These are phyloP conservation scores for Leucozona laternaria DNA, from an alignment of 2,888 invertebrate genomes.

Conservation along the genomic window DNA sequence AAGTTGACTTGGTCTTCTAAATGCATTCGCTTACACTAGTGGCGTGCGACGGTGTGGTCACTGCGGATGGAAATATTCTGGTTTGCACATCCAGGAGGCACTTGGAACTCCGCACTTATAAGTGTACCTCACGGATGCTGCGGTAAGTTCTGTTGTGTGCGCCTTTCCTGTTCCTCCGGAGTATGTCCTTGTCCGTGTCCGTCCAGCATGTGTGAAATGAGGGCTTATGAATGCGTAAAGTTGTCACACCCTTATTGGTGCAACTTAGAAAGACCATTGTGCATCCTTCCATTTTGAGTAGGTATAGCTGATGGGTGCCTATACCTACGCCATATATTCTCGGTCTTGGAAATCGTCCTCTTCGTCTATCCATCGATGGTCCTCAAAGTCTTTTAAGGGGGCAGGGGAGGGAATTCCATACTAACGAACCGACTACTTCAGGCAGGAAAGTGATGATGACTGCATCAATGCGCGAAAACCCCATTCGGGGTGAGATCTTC, in stretches of 20 bases:
- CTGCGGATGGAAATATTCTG: slow-evolving; percentile 67
- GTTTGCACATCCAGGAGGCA: slow-evolving; percentile 57
- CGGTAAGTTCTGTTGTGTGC: slow-evolving; percentile 55
- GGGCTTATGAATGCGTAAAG: slow-evolving; percentile 70
- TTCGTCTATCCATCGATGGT: slow-evolving; percentile 33
- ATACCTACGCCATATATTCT: slow-evolving; percentile 29
- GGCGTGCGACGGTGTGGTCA: slow-evolving; percentile 75
- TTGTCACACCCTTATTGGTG: slow-evolving; percentile 56
- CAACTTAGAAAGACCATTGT: slow-evolving; percentile 48
- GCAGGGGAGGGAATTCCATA: not conserved
- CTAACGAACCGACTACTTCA: slow-evolving; percentile 13
- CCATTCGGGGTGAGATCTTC: slow-evolving; percentile 29
- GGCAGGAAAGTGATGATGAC: slow-evolving; percentile 61
- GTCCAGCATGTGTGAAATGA: slow-evolving; percentile 51
- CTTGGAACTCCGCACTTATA: slow-evolving; percentile 68
- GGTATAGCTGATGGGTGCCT: no score
- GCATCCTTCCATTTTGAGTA: slow-evolving; percentile 44
- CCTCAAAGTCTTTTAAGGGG: not conserved
- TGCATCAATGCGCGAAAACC: slow-evolving; percentile 69
- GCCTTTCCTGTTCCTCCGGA: slow-evolving; percentile 10
- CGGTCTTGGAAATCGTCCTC: slow-evolving; percentile 52
- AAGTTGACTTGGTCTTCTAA: slow-evolving; percentile 21
- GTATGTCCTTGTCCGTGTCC: no score
- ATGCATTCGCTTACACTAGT: slow-evolving; percentile 68
- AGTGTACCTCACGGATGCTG: slow-evolving; percentile 72